Percentiles rank a stretch among this genome's conserved stretches.
Evolutionary conservation across 1,140 invertebrate species (phyloP).

Genomic region (Drosophila cardini): DNA sequence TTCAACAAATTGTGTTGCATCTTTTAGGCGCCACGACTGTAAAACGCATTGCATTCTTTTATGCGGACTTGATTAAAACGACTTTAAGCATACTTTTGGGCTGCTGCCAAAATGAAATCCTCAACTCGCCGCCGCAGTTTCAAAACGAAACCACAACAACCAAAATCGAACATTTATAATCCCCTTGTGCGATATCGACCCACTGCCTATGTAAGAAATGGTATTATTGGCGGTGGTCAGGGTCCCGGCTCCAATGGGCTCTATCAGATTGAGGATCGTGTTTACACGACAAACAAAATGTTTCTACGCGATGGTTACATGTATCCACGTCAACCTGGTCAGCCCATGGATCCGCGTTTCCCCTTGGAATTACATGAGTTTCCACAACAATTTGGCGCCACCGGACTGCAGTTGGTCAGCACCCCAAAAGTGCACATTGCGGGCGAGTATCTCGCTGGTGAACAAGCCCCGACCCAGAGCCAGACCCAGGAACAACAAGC

Average conservation of each 20-base stretch:
- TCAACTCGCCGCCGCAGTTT: conserved; percentile 78
- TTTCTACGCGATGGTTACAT: conserved; percentile 81
- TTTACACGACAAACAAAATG: conserved; percentile 82
- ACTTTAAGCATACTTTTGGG: conserved; percentile 19
- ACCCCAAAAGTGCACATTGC: conserved; percentile 81
- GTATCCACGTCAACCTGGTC: conserved; percentile 81
- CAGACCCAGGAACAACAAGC: conserved; percentile 37
- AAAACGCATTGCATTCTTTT: conserved; percentile 40
- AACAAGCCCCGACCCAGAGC: conserved; percentile 36
- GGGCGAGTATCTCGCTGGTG: conserved; percentile 70
- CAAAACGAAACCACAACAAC: conserved; percentile 65
- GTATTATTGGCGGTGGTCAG: conserved; percentile 74
- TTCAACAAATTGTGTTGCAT: conserved; percentile 30
- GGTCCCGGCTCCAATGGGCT: conserved; percentile 76
- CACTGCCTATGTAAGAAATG: conserved; percentile 75
- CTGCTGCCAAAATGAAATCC: conserved; percentile 56
- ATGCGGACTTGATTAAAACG: conserved; percentile 9
- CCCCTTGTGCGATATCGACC: conserved; percentile 75
- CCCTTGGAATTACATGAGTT: conserved; percentile 80
- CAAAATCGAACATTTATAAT: conserved; percentile 70
- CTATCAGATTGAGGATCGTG: conserved; percentile 79
- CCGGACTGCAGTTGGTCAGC: conserved; percentile 73
- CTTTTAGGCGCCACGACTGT: conserved; percentile 12
- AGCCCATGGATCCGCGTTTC: conserved; percentile 79
- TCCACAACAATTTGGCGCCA: conserved; percentile 75